Base-by-base conservation (phyloP, 2,888 invertebrate genomes). In the Conus canariensis region DNA sequence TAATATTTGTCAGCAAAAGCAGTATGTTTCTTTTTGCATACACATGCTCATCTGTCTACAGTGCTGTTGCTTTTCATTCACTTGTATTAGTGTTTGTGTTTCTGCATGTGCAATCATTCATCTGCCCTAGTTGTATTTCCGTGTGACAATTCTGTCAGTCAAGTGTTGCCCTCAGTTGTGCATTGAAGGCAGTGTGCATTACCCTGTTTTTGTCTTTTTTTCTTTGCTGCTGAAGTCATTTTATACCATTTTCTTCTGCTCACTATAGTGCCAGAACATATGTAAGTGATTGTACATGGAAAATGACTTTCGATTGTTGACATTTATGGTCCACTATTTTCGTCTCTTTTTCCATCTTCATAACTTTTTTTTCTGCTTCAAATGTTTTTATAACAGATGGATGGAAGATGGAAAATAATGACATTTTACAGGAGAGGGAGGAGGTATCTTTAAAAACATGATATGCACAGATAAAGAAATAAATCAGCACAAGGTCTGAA, bases 401-500 rank as follows among this genome's bases (percentile, higher is more conserved):
- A 64, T 2, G 60, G 16, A 4, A 16, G 60, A 3, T 64, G 16
- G 16, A 64, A 64, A 64, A 16, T 64, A 10, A 64, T 64, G 60
- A 64, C 60, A 64, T 14, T 64, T 64, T 64, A 14, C 16, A 14
- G 30, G 30, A 30, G 30, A 14, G 60, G 60, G 60, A 16, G 60
- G 16, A 64, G 16, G 10, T 64, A 64, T 14, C 16, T 64, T 64
- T 14, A 64, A 64, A 80, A 45, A 45, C 6, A 12, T 30, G 16
- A 59, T 59, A 45, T 74, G 70, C 88, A 59, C 70, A 88, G 59
- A 22, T 80, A 82, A 59, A 88, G 77, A 88, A 64, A 25, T 80
- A 80, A 80, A 80, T 10, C n/a, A n/a, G n/a, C 67, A 16, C 67
- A 22, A 64, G 14, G 10, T 64, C 10, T 64, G 60, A 64, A 67